These are phyloP conservation scores for Aphyosemion australe DNA, from an alignment of 2,113 vertebrate species.

Conservation along the genomic window DNA sequence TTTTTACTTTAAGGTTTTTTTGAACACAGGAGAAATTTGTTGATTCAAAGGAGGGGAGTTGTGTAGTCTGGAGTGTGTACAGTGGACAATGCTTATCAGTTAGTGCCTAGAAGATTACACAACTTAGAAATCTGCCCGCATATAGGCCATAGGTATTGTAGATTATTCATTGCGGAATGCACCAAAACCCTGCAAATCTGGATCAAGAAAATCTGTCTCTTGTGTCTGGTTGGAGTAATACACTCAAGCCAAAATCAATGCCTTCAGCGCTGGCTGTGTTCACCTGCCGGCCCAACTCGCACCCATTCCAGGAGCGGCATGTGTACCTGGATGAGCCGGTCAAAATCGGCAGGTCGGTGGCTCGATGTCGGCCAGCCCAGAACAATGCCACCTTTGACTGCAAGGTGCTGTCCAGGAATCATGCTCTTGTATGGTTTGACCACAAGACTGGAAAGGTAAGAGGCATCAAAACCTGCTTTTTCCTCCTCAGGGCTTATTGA, in stretches of 20 bases:
- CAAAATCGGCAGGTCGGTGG: conserved; percentile 98
- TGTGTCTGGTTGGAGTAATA: conserved; percentile 86
- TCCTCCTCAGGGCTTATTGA: not conserved
- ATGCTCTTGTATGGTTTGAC: conserved; percentile 98
- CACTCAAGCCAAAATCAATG: conserved; percentile 93
- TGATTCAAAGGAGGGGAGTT: conserved; percentile 23
- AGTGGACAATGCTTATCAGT: conserved; percentile 66
- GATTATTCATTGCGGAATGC: conserved; percentile 46
- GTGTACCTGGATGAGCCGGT: conserved; percentile 99
- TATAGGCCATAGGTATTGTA: conserved; percentile 33
- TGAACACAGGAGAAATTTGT: conserved; percentile 33
- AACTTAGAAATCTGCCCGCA: conserved; percentile 32
- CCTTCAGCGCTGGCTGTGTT: conserved; percentile 99
- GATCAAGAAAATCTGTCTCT: conserved; percentile 87
- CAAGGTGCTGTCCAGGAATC: conserved; percentile 98
- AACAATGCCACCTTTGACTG: conserved; percentile 99
- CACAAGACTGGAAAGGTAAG: conserved; percentile 99
- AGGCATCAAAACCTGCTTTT: not conserved
- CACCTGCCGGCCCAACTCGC: conserved; percentile 98
- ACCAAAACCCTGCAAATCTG: conserved; percentile 81
- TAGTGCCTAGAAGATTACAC: conserved; percentile 56
- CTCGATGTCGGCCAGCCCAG: conserved; percentile 95
- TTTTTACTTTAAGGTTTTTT: conserved; percentile 36
- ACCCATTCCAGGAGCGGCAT: conserved; percentile 99
- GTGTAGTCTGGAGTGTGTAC: conserved; percentile 32